These are phyloP conservation scores for Chanos chanos DNA, from an alignment of 2,797 vertebrate genomes.

Conservation along the genomic window DNA sequence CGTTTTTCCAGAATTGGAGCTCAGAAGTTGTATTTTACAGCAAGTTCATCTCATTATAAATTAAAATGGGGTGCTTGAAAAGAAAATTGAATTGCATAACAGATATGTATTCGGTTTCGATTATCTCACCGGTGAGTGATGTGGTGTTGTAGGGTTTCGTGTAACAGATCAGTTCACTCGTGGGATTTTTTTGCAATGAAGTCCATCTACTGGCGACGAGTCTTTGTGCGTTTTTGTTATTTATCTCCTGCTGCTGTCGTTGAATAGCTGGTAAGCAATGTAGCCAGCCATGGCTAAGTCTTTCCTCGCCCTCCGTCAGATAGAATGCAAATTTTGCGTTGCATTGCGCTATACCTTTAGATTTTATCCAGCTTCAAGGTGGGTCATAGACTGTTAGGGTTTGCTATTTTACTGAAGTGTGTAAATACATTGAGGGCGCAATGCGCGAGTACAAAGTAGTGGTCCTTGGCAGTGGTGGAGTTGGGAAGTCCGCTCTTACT, in stretches of 20 bases:
- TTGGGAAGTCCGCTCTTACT: slow-evolving; percentile 91
- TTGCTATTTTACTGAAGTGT: neutral
- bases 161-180: neutral
- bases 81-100: neutral
- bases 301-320: neutral
- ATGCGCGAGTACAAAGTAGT: slow-evolving; percentile 97
- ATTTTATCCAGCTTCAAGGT: slow-evolving; percentile 30
- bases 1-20: too few species aligned
- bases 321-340: slow-evolving; percentile 20
- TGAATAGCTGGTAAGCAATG: slow-evolving; percentile 6
- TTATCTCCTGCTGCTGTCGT: slow-evolving; percentile 14
- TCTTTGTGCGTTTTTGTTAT: slow-evolving; percentile 21
- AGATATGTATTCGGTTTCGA: too few species aligned
- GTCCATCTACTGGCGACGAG: slow-evolving; percentile 1
- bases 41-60: neutral
- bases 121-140: too few species aligned
- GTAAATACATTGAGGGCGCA: slow-evolving; percentile 46
- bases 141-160: too few species aligned
- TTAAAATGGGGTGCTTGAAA: neutral
- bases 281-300: slow-evolving; percentile 16
- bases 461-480: slow-evolving; percentile 90
- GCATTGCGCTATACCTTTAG: slow-evolving; percentile 13
- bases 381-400: too few species aligned
- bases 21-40: too few species aligned
- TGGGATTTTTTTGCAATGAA: slow-evolving; percentile 16